Evolutionary conservation across 2,113 vertebrate species (phyloP), one percentile per base, ranked within the genome.

Genomic region (Melierax canorus): DNA sequence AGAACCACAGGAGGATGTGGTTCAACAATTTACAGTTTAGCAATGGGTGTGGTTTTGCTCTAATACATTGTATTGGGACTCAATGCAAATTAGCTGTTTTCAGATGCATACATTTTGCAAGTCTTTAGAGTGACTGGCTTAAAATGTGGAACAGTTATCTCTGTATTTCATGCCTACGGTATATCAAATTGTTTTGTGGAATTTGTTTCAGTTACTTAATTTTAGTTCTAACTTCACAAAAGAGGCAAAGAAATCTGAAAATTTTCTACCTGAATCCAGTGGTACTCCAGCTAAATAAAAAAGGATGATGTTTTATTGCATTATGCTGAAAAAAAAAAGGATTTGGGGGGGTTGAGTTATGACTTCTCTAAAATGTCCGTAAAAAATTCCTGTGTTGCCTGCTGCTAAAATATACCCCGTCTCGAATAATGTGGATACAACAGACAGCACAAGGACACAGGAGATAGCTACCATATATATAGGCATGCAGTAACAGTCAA

Each of bases 91-190:
- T 91, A 75, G 39, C 51, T 68, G 50, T 69, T 96, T 98, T 86
- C 71, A 92, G 66, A 96, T 78, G 46, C 8, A 92, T 78, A 94
- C 5, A 12, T 92, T 82, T 97, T 63, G 5, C 26, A 83, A 93
- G 43, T 38, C 17, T 91, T 95, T 91, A 79, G 86, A 97, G 67
- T 67, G 50, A 93, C 34, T 92, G 75, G 53, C 30, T 95, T 92
- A 95, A 92, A 95, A 96, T 83, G 24, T 73, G 73, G 53, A 92
- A 36, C 45, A 83, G 75, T 81, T 98, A 95, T 95, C 94, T 95
- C 59, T 46, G 38, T 55, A 62, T 95, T 97, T 96, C 89, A 75
- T 91, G 41, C 59, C 18, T 97, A 23, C 14, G 15, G 22, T 83
- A n/a, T 39, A 80, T 30, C 45, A 96, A 38, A 76, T 78, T 75